Conservation (phyloP, 2,888 invertebrate genomes). For the Ophioninae sp. region DNA sequence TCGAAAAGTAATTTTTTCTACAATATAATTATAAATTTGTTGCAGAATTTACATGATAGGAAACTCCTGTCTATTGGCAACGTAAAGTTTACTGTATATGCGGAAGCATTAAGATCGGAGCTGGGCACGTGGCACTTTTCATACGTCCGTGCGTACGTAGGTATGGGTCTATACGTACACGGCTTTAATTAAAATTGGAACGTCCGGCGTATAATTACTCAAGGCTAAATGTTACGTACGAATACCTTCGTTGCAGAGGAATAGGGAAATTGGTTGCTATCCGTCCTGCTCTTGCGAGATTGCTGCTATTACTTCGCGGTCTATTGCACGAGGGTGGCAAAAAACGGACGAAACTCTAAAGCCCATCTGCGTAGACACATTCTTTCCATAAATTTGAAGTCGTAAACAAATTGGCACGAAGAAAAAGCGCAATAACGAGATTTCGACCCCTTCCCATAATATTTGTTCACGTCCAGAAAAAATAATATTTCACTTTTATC, state of each 20-base stretch:
- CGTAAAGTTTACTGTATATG: constrained; percentile 2
- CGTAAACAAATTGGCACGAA: constrained; percentile 28
- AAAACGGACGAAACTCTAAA: constrained; percentile 26
- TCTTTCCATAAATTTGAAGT: constrained; percentile 43
- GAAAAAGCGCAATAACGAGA: constrained; percentile 37
- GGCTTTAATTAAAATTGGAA: constrained; percentile 54
- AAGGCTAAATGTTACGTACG: constrained; percentile 15
- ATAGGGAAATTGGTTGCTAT: constrained; percentile 49
- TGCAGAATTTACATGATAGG: neutral
- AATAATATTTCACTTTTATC: neutral
- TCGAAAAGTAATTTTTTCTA: neutral
- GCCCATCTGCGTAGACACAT: neutral
- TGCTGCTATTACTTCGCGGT: constrained; percentile 54
- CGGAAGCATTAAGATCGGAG: constrained; percentile 6
- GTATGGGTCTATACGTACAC: neutral
- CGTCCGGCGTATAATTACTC: constrained; percentile 48
- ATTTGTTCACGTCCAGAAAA: too few relatives aligned
- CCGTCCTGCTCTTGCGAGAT: constrained; percentile 48
- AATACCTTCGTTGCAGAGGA: constrained; percentile 4
- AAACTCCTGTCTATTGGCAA: neutral
- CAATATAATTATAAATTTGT: too few relatives aligned
- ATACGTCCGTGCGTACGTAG: neutral
- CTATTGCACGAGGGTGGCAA: constrained; percentile 27
- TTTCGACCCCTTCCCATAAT: too few relatives aligned
- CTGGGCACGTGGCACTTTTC: neutral